Percentiles rank a stretch among this genome's conserved stretches.
Evolutionary conservation across 2,888 invertebrate species (phyloP).

Genomic region (Liopterus haemorrhoidalis): DNA sequence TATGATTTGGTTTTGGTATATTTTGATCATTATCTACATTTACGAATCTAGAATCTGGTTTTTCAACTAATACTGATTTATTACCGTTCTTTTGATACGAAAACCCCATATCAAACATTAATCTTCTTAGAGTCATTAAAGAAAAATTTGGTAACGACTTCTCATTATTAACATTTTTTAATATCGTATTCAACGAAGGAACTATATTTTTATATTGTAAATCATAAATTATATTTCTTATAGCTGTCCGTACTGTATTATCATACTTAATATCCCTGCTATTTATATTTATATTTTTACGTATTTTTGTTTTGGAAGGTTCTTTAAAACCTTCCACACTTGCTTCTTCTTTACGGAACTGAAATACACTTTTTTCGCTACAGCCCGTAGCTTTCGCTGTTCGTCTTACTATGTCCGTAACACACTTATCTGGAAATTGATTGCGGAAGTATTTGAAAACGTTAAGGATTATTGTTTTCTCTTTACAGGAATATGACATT

Average conservation of each 20-base stretch:
- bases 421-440: conserved; percentile 40
- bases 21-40: conserved; percentile 11
- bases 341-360: conserved; percentile 44
- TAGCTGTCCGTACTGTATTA: conserved; percentile 39
- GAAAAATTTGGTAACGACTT: conserved; percentile 41
- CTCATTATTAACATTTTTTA: conserved; percentile 40
- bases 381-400: conserved; percentile 45
- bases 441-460: conserved; percentile 44
- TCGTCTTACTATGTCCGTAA: conserved; percentile 42
- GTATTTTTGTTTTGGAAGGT: conserved; percentile 42
- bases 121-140: conserved; percentile 42
- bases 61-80: conserved; percentile 42
- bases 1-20: conserved; percentile 15
- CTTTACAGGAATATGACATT: conserved; percentile 44
- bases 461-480: conserved; percentile 44
- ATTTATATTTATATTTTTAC: conserved; percentile 43
- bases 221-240: conserved; percentile 42
- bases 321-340: conserved; percentile 43
- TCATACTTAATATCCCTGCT: conserved; percentile 44
- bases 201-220: conserved; percentile 40
- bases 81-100: conserved; percentile 42
- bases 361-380: conserved; percentile 45
- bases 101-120: conserved; percentile 45
- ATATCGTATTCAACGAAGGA: conserved; percentile 42
- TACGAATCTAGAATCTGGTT: conserved; percentile 24